Base-by-base conservation (phyloP, 2,888 invertebrate species). In the Eristalinus aeneus region DNA sequence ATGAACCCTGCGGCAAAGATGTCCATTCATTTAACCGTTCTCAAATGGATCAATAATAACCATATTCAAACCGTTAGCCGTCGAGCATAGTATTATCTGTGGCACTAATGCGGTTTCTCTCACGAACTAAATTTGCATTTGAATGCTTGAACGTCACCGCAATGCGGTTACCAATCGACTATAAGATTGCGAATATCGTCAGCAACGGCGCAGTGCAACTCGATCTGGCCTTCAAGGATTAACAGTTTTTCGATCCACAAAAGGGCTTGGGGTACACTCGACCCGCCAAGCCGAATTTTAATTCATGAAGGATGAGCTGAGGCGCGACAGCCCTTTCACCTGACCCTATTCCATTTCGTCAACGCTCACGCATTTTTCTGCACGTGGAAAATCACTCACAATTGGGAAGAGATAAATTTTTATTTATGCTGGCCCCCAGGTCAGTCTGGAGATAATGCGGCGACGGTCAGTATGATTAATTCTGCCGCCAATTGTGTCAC, bases 401-500 rank as follows among this genome's bases (percentile, higher is more conserved):
- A 4, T 39, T 6, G 23, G 12, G 53, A 12, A 56, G 12, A 27
- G 2, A 11, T 20, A 3, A 23, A 20, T 16, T 56, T 9, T 56
- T 22, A 56, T 56, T 56, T 12, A 56, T 12, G 6, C 11, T 0
- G 23, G 23, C 1, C 34, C 69, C 34, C 11, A 5, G 77, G 64
- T 54, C n/a, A 0, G 27, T 56, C 16, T 16, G 10, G 23, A 39
- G 65, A 74, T 46, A 65, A 58, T 65, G 31, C 74, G 39, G 2
- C 12, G 10, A 10, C 22, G n/a, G 56, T 65, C 23, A 39, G 23
- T 31, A 36, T 68, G 46, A 76, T 61, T 76, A 56, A 56, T 69
- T 63, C 64, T 32, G 23, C 39, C 46, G 39, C 23, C 20, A 77
- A 64, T 39, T 64, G 39, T 77, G 77, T 77, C 77, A 77, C 22